Conservation (phyloP, 1,140 invertebrate genomes). For the Gonatopus flavifemur region DNA sequence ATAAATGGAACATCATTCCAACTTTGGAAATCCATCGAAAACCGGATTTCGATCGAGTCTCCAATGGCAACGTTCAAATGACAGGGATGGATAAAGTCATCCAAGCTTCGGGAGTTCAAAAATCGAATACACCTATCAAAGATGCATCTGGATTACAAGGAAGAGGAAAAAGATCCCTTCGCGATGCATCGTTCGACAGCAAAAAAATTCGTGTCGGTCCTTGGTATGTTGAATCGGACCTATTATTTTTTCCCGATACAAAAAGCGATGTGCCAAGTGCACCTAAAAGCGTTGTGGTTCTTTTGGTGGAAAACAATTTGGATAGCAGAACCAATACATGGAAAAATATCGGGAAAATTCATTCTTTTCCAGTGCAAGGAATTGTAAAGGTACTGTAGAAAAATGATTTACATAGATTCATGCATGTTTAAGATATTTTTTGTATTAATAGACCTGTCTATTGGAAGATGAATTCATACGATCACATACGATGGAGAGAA, state of each 20-base stretch:
- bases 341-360: constrained; percentile 11
- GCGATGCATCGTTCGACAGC: too few species aligned
- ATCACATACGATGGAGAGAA: constrained; percentile 1
- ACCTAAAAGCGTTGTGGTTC: constrained; percentile 30
- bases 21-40: constrained; percentile 11
- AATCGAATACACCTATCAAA: background rate
- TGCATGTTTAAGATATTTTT: background rate
- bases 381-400: constrained; percentile 24
- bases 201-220: too few species aligned
- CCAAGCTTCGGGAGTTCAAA: constrained; percentile 11
- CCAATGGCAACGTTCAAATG: constrained; percentile 9
- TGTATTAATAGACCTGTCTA: constrained; percentile 27
- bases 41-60: constrained; percentile 2
- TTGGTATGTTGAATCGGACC: too few species aligned
- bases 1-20: constrained; percentile 15
- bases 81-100: constrained; percentile 11
- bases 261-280: background rate
- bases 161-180: constrained; percentile 2
- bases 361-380: constrained; percentile 28
- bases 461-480: constrained; percentile 3
- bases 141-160: background rate
- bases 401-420: background rate
- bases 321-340: constrained; percentile 8
- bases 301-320: constrained; percentile 23
- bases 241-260: too few species aligned